phyloP scores from a whole-genome alignment of 2,113 vertebrate genomes.

The Forbesichthys agassizii region DNA sequence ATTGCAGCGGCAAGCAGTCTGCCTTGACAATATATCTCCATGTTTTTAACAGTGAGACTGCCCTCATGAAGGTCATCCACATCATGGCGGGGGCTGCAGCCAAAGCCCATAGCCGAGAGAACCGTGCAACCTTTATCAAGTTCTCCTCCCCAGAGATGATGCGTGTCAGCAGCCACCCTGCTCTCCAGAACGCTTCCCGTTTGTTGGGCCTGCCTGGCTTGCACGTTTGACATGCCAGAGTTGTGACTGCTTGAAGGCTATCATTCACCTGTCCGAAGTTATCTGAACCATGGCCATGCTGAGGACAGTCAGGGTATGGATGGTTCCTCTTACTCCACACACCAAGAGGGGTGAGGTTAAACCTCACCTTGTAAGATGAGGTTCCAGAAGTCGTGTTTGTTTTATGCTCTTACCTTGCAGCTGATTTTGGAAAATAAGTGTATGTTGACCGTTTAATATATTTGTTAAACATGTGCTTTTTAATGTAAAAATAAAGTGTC shows the following conservation, averaged over 20 bases:
- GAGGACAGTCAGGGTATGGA: conserved; percentile 3
- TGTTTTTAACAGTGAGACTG: conserved; percentile 66
- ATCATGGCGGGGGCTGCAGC: conserved; percentile 74
- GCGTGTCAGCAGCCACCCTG: conserved; percentile 75
- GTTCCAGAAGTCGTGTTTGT: conserved; percentile 15
- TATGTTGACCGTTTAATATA: conserved; percentile 1
- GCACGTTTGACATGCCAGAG: conserved; percentile 19
- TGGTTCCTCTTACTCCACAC: neutral
- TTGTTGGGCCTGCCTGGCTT: conserved; percentile 52
- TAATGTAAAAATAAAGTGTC: conserved; percentile 74
- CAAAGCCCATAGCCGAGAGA: conserved; percentile 62
- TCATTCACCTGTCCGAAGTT: neutral
- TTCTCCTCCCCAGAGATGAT: conserved; percentile 77
- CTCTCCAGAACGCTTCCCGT: conserved; percentile 49
- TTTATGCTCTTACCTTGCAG: conserved; percentile 69
- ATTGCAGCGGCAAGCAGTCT: neutral
- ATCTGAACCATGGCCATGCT: neutral
- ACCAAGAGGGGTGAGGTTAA: conserved; percentile 31
- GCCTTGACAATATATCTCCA: neutral
- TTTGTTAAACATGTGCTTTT: conserved; percentile 29
- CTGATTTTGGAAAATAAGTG: conserved; percentile 54
- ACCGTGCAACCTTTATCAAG: conserved; percentile 78
- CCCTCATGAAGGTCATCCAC: conserved; percentile 70
- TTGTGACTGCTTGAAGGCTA: neutral
- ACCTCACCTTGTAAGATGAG: conserved; percentile 15